A percentile compares a stretch with the other conserved stretches of the same genome.
phyloP scores from a whole-genome alignment of 1,140 invertebrate species.

The Babylonia areolata region DNA sequence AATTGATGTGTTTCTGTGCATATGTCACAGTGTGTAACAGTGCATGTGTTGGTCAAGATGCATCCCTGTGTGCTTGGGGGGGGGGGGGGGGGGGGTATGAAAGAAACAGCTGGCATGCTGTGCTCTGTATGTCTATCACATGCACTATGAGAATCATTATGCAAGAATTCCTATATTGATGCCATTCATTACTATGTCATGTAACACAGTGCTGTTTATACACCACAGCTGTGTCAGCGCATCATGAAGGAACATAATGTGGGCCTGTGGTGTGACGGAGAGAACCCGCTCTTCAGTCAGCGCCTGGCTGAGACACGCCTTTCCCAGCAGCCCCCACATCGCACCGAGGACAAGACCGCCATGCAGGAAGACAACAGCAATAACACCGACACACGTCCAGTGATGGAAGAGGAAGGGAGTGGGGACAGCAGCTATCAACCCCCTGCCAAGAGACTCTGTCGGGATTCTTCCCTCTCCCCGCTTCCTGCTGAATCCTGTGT shows the following conservation, averaged over 20 bases:
- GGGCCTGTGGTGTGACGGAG: conserved; percentile 51
- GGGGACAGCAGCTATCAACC: background rate
- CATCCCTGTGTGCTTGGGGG: too few species aligned
- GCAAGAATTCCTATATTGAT: too few species aligned
- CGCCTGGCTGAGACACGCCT: conserved; percentile 39
- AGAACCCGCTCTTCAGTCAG: conserved; percentile 42
- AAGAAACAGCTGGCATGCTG: too few species aligned
- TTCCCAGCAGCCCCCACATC: too few species aligned
- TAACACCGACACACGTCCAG: background rate
- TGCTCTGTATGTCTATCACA: too few species aligned
- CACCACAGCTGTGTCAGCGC: conserved; percentile 43
- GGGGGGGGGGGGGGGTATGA: background rate
- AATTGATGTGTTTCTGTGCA: too few species aligned
- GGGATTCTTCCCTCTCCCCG: background rate
- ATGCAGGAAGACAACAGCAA: background rate
- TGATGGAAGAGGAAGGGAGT: background rate
- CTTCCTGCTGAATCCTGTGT: too few species aligned
- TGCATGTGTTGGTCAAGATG: too few species aligned
- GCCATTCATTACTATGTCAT: too few species aligned
- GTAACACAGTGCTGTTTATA: background rate
- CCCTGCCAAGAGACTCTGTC: background rate
- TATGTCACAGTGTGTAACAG: too few species aligned
- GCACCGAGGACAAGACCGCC: background rate
- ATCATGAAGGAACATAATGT: conserved; percentile 56
- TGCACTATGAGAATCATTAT: too few species aligned